A percentile compares a stretch with the other conserved stretches of the same genome.
Evolutionary conservation across 2,113 vertebrate species (phyloP).

Genomic region (Xiphophorus maculatus): DNA sequence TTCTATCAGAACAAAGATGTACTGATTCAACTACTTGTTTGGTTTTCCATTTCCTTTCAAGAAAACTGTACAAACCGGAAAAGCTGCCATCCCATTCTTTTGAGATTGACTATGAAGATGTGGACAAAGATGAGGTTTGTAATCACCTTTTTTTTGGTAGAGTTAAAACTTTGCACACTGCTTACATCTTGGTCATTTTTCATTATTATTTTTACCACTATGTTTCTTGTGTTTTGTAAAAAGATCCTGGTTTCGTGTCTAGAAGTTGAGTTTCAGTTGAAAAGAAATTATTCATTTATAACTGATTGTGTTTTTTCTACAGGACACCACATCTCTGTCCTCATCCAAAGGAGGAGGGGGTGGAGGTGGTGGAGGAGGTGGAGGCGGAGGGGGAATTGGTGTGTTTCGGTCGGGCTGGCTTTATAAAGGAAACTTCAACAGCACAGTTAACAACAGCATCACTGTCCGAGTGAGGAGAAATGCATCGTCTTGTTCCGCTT

Average conservation of each 20-base stretch:
- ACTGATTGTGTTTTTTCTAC: constrained; percentile 32
- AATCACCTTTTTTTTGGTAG: constrained; percentile 29
- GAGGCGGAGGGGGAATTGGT: constrained; percentile 83
- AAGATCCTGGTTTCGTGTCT: constrained; percentile 24
- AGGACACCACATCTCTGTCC: constrained; percentile 97
- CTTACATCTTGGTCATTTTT: constrained; percentile 33
- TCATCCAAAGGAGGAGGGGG: constrained; percentile 94
- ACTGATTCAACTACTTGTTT: constrained; percentile 7
- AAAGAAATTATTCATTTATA: constrained; percentile 8
- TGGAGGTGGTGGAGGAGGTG: constrained; percentile 76
- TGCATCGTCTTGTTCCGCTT: neutral
- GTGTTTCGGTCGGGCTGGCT: constrained; percentile 98
- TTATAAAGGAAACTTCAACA: constrained; percentile 99
- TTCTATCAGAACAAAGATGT: constrained; percentile 4
- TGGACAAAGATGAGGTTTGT: constrained; percentile 97
- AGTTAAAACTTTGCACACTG: neutral
- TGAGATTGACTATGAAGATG: constrained; percentile 96
- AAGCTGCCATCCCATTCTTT: constrained; percentile 96
- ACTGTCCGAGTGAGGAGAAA: constrained; percentile 91
- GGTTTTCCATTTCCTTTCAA: constrained; percentile 56
- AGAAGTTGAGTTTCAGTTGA: constrained; percentile 28
- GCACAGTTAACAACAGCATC: constrained; percentile 97
- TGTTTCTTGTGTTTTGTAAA: constrained; percentile 41
- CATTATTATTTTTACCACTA: constrained; percentile 6
- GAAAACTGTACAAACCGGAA: constrained; percentile 89